Evolutionary conservation across 2,797 vertebrate species (phyloP), one percentile per base, ranked within the genome.

Genomic region (Danio kyathit): DNA sequence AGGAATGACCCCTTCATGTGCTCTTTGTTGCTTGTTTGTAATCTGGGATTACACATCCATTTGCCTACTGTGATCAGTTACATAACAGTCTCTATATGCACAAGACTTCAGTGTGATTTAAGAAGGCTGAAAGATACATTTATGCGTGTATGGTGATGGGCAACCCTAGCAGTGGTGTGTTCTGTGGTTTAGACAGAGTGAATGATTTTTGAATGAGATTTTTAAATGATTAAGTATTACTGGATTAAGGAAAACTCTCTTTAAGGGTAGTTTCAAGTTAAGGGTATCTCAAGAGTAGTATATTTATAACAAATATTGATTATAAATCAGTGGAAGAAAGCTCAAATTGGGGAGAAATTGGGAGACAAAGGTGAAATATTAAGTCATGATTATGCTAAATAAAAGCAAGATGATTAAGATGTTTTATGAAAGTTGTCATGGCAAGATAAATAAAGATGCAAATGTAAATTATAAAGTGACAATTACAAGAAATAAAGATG

Each of bases 41-140:
- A 96, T 95, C 93, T 93, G 89, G 93, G 93, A 95, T 96, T 95
- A 95, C 88, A 10, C 74, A 81, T 92, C 91, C 89, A 90, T 92
- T 91, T 92, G 86, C 90, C 92, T 88, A 65, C 87, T 87, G 88
- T 87, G 87, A 83, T 87, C 74, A 43, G 16, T 95, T 93, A 93
- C 84, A 66, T 93, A 91, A 94, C 89, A 82, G 89, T 83, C 87
- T 87, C 88, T 91, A 89, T 83, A 87, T 57, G 12, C 41, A 65
- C 57, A 54, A 40, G 59, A 21, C 49, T 57, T 56, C 7, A 43
- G 81, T 74, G 67, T 82, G 79, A 80, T 80, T 83, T 11, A 29
- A 85, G 80, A 51, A 29, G 1, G 43, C 17, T 19, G 12, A 44
- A 17, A 56, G n/a, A 67, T 66, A 41, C 4, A 38, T 76, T 61